phyloP scores from a whole-genome alignment of 2,797 vertebrate species.

The Muscicapa comitata region DNA sequence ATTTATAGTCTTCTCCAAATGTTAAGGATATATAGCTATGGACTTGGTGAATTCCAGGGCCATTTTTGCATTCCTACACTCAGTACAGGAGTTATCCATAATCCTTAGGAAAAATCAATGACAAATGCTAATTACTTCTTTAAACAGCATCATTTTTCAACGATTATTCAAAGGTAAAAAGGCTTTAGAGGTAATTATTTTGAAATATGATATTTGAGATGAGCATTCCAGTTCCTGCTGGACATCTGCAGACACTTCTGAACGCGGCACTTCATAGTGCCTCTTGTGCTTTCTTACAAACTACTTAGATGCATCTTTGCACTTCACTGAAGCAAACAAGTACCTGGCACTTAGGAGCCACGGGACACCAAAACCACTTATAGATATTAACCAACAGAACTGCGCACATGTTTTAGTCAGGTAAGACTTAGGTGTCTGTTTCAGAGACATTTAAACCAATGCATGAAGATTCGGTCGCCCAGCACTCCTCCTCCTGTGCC shows the following conservation, averaged over 20 bases:
- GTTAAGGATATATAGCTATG: neutral
- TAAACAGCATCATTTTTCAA: neutral
- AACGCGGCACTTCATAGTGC: neutral
- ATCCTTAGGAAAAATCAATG: neutral
- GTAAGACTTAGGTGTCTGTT: neutral
- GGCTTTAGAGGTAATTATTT: constrained; percentile 8
- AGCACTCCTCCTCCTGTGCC: neutral
- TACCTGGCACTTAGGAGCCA: neutral
- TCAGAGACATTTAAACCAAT: neutral
- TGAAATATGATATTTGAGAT: neutral
- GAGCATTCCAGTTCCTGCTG: neutral
- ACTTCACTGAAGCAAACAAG: neutral
- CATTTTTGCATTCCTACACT: neutral
- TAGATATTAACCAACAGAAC: neutral
- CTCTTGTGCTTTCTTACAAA: neutral
- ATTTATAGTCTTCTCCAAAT: neutral
- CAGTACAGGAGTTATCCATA: neutral
- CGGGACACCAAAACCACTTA: neutral
- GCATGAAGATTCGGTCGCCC: neutral
- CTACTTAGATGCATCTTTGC: neutral
- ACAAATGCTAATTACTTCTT: constrained; percentile 19
- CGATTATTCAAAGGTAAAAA: neutral
- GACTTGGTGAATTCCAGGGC: neutral
- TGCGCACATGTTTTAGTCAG: neutral
- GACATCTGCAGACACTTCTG: neutral